Evolutionary conservation across 2,113 vertebrate genomes (phyloP), one percentile per base, ranked within the genome.

Genomic region (Hydrolagus affinis): DNA sequence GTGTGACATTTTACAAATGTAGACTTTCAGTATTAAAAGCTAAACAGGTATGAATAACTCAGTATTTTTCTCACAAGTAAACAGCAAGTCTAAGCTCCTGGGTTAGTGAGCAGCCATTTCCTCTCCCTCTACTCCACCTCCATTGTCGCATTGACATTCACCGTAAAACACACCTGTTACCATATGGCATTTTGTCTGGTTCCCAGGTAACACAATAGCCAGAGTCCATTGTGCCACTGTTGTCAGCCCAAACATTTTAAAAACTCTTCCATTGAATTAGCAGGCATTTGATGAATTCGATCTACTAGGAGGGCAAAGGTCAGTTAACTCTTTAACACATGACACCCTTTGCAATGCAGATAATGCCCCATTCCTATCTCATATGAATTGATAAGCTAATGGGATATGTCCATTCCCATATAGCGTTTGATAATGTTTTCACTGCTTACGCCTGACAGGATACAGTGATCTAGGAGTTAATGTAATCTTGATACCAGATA

Each of bases 401-500:
- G 4, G 21, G n/a, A 21, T 11, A 62, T 60, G 76, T 59, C 75
- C 56, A 59, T 12, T 77, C 56, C 44, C 59, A 11, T 78, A 19
- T 44, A 23, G 76, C 23, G 59, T 28, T 23, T 62, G 75, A 64
- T 80, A 57, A 80, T 28, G 11, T 80, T 64, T 80, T 64, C 59
- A 60, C 8, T 11, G 57, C 57, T 80, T 28, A 62, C 57, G 25
- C 76, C 23, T 64, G 76, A 80, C 76, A 62, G 76, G 76, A 64
- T 64, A 57, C 14, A 28, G 76, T 80, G 76, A 80, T 64, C 76
- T 57, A 80, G 56, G 76, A 80, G 14, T n/a, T 28, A 80, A 80
- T 80, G 76, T 80, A 80, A 80, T 80, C 62, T 60, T 80, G 59
- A 64, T 64, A n/a, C 28, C 7, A 80, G 76, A 80, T 80, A 80